Evolutionary conservation across 30 jellyfish, hydroid and myxozoan species (phyloP).

Genomic region (Pseudorhiza aurosa): DNA sequence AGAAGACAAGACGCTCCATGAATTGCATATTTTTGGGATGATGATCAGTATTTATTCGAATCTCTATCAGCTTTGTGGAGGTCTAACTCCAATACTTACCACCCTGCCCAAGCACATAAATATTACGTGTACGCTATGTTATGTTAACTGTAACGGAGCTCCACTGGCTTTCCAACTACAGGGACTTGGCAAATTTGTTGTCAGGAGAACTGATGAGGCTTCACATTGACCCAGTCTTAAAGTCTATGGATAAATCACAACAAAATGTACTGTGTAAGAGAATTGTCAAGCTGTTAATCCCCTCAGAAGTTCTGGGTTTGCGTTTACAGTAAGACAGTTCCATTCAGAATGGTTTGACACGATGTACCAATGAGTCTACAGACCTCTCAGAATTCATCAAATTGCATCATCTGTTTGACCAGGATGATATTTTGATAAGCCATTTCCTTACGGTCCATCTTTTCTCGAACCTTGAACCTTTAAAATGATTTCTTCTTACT

Average conservation of each 20-base stretch:
- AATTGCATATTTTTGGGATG: too few species aligned
- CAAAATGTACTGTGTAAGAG: background rate
- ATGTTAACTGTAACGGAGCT: too few species aligned
- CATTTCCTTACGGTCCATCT: background rate
- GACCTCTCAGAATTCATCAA: background rate
- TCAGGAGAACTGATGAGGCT: too few species aligned
- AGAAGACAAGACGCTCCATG: too few species aligned
- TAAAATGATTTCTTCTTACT: background rate
- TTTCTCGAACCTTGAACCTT: background rate
- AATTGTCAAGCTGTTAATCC: background rate
- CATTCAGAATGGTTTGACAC: constrained; percentile 1
- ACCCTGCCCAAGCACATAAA: too few species aligned
- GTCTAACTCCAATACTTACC: too few species aligned
- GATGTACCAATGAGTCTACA: background rate
- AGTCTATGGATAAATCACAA: background rate
- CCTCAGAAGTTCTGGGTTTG: background rate
- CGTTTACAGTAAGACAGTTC: background rate
- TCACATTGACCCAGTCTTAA: too few species aligned
- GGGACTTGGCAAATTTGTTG: too few species aligned
- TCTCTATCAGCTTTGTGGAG: too few species aligned
- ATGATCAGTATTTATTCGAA: too few species aligned
- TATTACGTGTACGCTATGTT: too few species aligned
- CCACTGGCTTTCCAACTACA: too few species aligned
- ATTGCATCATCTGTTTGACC: background rate
- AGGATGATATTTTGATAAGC: background rate